Conservation (phyloP, 2,113 vertebrate species). For the Ceratotherium simum region DNA sequence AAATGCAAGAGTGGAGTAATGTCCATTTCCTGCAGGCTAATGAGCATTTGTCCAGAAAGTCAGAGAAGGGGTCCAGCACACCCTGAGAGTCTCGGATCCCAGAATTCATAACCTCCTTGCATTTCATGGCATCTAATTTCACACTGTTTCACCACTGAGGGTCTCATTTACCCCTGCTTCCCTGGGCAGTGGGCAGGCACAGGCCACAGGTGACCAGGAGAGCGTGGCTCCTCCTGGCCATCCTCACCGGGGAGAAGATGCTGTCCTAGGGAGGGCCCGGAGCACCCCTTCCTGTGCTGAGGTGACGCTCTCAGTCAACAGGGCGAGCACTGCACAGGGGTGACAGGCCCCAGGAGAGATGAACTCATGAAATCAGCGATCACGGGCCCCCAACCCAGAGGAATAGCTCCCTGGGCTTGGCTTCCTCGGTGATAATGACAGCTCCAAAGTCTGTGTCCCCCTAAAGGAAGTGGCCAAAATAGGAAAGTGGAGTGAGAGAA, state of each 20-base stretch:
- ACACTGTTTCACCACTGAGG: not conserved
- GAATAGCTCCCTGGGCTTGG: not conserved
- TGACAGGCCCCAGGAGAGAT: not conserved
- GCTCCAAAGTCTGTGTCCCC: not conserved
- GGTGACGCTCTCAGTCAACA: not conserved
- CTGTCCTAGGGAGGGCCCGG: not conserved
- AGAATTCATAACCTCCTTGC: not conserved
- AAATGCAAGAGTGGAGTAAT: not conserved
- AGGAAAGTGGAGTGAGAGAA: not conserved
- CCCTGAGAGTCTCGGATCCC: too few relatives aligned
- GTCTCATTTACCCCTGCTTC: not conserved
- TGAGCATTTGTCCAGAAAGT: not conserved
- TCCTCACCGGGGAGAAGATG: not conserved
- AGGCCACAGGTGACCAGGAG: not conserved
- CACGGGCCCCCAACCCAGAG: not conserved
- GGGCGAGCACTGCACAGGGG: not conserved
- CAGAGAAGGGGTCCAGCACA: not conserved
- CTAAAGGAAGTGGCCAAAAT: not conserved
- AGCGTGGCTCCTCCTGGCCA: not conserved
- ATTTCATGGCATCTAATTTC: not conserved
- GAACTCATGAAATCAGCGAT: not conserved
- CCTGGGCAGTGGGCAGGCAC: not conserved
- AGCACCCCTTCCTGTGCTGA: not conserved
- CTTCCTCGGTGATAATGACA: not conserved
- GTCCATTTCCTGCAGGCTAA: not conserved